Evolutionary conservation across 2,888 invertebrate species (phyloP).

Genomic region (Andricus quercusramuli): DNA sequence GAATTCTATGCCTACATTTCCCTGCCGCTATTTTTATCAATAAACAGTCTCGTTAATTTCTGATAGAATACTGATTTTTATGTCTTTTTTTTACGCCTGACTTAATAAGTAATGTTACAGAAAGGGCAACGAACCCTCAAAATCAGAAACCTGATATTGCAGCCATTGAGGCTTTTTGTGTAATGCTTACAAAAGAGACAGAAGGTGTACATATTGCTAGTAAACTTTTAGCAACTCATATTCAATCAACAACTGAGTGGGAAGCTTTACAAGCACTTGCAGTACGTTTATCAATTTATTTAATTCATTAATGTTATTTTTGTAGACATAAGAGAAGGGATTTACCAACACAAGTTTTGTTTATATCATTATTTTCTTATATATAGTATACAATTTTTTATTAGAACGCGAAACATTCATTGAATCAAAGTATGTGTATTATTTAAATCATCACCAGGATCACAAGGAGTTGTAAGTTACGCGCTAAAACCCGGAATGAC

Average conservation of each 20-base stretch:
- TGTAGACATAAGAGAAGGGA: background rate
- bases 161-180: conserved; percentile 91
- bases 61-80: background rate
- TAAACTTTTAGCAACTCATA: conserved; percentile 90
- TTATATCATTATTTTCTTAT: background rate
- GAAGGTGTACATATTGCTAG: conserved; percentile 91
- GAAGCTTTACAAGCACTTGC: conserved; percentile 91
- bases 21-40: conserved; percentile 22
- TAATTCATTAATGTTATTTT: background rate
- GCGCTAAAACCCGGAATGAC: too few relatives aligned
- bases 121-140: conserved; percentile 91
- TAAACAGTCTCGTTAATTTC: background rate
- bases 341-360: background rate
- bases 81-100: background rate
- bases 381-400: background rate
- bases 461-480: too few relatives aligned
- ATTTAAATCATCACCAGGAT: too few relatives aligned
- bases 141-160: conserved; percentile 89
- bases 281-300: conserved; percentile 78
- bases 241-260: conserved; percentile 89
- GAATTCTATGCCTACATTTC: background rate
- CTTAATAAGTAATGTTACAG: conserved; percentile 76
- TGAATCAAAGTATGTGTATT: too few relatives aligned
- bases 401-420: too few relatives aligned
- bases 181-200: conserved; percentile 87